phyloP scores from a whole-genome alignment of 2,888 invertebrate species.

The Criorhina ranunculi region DNA sequence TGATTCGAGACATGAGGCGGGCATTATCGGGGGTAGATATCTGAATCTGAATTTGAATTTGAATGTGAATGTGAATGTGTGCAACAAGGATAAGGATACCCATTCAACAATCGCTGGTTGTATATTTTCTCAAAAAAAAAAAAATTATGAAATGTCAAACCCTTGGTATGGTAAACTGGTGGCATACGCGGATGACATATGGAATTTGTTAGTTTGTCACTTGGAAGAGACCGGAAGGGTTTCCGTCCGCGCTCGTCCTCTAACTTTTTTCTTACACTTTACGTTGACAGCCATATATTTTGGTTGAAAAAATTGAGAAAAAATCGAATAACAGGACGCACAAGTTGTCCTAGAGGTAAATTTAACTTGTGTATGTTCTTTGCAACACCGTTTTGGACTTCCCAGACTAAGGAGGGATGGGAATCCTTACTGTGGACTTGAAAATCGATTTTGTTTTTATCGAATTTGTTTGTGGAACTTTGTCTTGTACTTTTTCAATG shows the following conservation, averaged over 20 bases:
- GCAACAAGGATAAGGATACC: slow-evolving; percentile 52
- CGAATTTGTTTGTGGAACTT: no score
- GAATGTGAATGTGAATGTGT: slow-evolving; percentile 5
- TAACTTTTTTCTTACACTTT: slow-evolving; percentile 44
- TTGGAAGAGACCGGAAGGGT: slow-evolving; percentile 13
- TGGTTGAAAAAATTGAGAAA: slow-evolving; percentile 69
- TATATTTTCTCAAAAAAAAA: slow-evolving; percentile 40
- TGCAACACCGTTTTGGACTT: slow-evolving; percentile 13
- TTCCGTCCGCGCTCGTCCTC: not conserved
- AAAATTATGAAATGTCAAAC: slow-evolving; percentile 60
- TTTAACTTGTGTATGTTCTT: slow-evolving; percentile 27
- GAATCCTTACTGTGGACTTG: not conserved
- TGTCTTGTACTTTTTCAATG: no score
- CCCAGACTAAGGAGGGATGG: not conserved
- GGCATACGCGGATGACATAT: slow-evolving; percentile 57
- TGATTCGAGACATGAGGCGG: slow-evolving; percentile 39
- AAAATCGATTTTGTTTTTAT: not conserved
- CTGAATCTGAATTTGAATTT: not conserved
- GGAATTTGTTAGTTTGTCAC: slow-evolving; percentile 47
- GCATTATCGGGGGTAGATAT: not conserved
- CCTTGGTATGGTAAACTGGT: not conserved
- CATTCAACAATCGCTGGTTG: slow-evolving; percentile 30
- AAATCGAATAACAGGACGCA: slow-evolving; percentile 58
- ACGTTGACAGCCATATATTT: slow-evolving; percentile 55
- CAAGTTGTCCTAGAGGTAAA: slow-evolving; percentile 38